phyloP scores from a whole-genome alignment of 2,888 invertebrate genomes.

The Crematogaster levior region DNA sequence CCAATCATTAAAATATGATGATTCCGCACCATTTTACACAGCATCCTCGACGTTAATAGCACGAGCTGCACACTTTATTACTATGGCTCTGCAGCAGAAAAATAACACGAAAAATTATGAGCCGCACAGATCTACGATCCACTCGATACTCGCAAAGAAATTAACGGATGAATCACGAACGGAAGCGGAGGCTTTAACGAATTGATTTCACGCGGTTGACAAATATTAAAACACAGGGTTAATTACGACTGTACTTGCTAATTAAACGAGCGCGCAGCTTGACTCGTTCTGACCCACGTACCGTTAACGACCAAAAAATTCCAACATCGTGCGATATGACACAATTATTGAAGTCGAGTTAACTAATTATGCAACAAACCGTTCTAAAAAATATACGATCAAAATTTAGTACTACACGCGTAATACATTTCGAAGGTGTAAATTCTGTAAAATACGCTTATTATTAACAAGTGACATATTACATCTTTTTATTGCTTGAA shows the following conservation, averaged over 20 bases:
- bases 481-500: neutral
- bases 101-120: slow-evolving; percentile 19
- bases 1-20: slow-evolving; percentile 5
- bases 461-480: neutral
- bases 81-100: neutral
- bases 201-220: neutral
- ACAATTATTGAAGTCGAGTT: neutral
- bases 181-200: neutral
- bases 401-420: neutral
- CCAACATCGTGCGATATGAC: neutral
- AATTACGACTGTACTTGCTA: slow-evolving; percentile 9
- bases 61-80: neutral
- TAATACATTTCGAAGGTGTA: neutral
- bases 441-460: neutral
- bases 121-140: slow-evolving; percentile 4
- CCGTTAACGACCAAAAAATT: slow-evolving; percentile 12
- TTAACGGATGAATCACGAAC: slow-evolving; percentile 2
- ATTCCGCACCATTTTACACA: neutral
- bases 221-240: neutral
- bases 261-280: slow-evolving; percentile 8
- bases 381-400: neutral
- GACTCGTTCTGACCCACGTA: neutral
- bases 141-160: neutral
- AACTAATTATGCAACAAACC: neutral
- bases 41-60: neutral